Base-by-base conservation (phyloP, 2,797 vertebrate species). In the Schizopygopsis pylzovi region DNA sequence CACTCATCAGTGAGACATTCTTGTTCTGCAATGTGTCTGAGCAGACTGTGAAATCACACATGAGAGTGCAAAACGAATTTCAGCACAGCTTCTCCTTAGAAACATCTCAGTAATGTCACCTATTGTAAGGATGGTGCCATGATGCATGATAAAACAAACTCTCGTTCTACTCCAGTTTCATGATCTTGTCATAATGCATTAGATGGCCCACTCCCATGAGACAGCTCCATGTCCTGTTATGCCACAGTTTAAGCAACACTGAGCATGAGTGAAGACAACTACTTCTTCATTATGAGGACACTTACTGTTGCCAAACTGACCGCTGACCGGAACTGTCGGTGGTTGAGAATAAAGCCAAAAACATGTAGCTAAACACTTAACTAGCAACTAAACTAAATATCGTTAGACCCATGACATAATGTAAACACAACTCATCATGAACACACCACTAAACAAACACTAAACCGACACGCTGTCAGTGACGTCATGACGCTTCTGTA, bases 391-490 rank as follows among this genome's bases (percentile, higher is more conserved):
- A 78, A 18, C 13, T 43, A 52, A 10, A 54, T 6, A 7, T 80
- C 5, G 3, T 41, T 28, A 2, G 22, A 41, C 28, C 1, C 22
- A 11, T 52, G 45, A 11, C 15, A 4, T 20, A 2, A 68, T 28
- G 15, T 45, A 70, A 79, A 67, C 56, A 39, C 12, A 65, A 1
- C 18, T 59, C 9, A 10, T 47, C 39, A 75, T n/a, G 15, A 76
- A 67, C 63, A 43, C 20, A 20, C 33, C 20, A n/a, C 9, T 76
- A 76, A 52, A 76, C 72, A 77, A 52, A 83, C 54, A 52, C 18
- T 65, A 11, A 72, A 22, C 9, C 43, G 28, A 65, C 43, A 41
- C 37, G 13, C 20, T 76, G 18, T 13, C 2, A 54, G 13, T 68
- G n/a, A 84, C 22, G 25, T 59, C 25, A 33, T 18, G 25, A 13